Percentiles rank a stretch among this genome's conserved stretches.
Evolutionary conservation across 2,113 vertebrate species (phyloP).

Genomic region (Ramphastos sulfuratus): DNA sequence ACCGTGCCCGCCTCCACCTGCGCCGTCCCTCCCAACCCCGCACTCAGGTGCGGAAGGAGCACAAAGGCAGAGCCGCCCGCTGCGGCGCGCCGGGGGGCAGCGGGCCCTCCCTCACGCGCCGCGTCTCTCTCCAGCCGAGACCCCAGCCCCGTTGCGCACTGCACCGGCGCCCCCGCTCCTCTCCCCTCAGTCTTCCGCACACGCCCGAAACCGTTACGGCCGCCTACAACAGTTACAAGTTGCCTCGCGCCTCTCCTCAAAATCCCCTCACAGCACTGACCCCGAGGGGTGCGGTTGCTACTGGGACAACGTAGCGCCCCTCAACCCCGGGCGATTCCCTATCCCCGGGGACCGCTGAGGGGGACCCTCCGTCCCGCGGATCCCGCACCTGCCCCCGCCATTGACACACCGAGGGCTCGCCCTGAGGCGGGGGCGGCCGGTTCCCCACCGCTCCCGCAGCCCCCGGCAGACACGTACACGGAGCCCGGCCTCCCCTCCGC

Average conservation of each 20-base stretch:
- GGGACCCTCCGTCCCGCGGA: accelerated
- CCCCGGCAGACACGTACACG: neutral
- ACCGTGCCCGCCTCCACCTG: neutral
- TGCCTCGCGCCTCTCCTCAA: neutral
- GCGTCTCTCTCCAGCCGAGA: neutral
- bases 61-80: neutral
- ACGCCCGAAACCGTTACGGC: neutral
- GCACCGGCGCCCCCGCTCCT: neutral
- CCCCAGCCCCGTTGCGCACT: neutral
- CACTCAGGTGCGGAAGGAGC: neutral
- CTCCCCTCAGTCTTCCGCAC: neutral
- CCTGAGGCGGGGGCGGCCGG: too few relatives aligned
- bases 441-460: neutral
- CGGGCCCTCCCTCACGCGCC: neutral
- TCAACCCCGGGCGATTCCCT: neutral
- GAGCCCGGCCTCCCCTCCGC: neutral
- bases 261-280: neutral
- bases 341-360: neutral
- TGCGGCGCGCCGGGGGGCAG: neutral
- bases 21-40: neutral
- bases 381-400: neutral
- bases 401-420: neutral
- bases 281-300: neutral
- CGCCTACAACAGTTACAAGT: neutral
- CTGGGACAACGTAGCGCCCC: neutral